Evolutionary conservation across 2,888 invertebrate genomes (phyloP).

Genomic region (Zootermopsis nevadensis): DNA sequence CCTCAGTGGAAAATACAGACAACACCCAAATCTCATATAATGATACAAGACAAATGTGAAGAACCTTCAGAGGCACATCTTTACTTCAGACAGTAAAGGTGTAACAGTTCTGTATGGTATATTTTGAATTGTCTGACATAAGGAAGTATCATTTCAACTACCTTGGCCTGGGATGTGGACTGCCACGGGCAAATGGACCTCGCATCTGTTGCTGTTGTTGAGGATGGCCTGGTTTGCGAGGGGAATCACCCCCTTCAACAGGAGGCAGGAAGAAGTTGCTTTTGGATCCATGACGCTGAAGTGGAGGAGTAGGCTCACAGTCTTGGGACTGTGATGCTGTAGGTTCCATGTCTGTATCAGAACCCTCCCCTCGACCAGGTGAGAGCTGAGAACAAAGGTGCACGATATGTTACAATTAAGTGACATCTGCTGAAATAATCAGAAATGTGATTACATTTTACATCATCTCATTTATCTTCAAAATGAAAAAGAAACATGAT

Average conservation of each 20-base stretch:
- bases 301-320: conserved; percentile 87
- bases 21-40: too few species aligned
- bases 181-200: conserved; percentile 77
- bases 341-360: conserved; percentile 89
- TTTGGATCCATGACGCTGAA: conserved; percentile 87
- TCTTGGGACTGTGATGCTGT: conserved; percentile 91
- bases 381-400: conserved; percentile 71
- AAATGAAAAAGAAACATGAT: too few species aligned
- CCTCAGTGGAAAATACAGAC: too few species aligned
- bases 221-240: conserved; percentile 63
- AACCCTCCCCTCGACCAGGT: conserved; percentile 80
- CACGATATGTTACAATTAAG: background rate
- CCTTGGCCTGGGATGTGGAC: conserved; percentile 84
- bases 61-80: too few species aligned
- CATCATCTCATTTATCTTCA: too few species aligned
- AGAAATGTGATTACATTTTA: background rate
- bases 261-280: conserved; percentile 89
- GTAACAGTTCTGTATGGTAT: too few species aligned
- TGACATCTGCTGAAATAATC: background rate
- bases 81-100: too few species aligned
- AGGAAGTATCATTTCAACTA: conserved; percentile 56
- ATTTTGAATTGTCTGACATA: too few species aligned
- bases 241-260: conserved; percentile 67
- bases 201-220: conserved; percentile 65
- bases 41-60: too few species aligned